Evolutionary conservation across 2,888 invertebrate genomes (phyloP).

Genomic region (Phortica magna): DNA sequence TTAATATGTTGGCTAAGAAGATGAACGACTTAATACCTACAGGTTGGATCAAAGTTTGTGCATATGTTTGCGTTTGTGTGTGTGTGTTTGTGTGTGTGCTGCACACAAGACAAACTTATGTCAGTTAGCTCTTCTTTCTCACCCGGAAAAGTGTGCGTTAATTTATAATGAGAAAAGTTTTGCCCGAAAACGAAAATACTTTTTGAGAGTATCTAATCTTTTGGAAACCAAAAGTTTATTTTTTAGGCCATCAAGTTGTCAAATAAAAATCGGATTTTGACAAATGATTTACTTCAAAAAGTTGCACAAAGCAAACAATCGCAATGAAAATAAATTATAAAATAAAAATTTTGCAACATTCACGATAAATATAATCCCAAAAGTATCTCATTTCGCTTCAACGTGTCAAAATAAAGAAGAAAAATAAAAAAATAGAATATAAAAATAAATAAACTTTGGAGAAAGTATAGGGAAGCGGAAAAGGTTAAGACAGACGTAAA

Average conservation of each 20-base stretch:
- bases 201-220: not conserved
- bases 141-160: not conserved
- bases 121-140: not conserved
- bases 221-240: constrained; percentile 3
- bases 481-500: not conserved
- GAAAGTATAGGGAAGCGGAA: not conserved
- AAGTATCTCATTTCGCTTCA: constrained; percentile 16
- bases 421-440: not conserved
- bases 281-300: constrained; percentile 64
- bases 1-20: too few relatives aligned
- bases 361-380: constrained; percentile 5
- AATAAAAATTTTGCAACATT: constrained; percentile 63
- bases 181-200: not conserved
- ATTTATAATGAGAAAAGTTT: constrained; percentile 16
- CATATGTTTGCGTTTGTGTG: too few relatives aligned
- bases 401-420: constrained; percentile 6
- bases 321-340: constrained; percentile 71
- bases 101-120: too few relatives aligned
- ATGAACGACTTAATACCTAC: too few relatives aligned
- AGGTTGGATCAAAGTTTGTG: too few relatives aligned
- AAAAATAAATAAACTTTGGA: not conserved
- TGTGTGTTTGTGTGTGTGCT: too few relatives aligned
- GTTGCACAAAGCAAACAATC: constrained; percentile 45
- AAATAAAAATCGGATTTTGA: constrained; percentile 71
- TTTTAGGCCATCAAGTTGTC: constrained; percentile 59